Evolutionary conservation across 2,113 vertebrate genomes (phyloP), one percentile per base, ranked within the genome.

Genomic region (Osmerus eperlanus): DNA sequence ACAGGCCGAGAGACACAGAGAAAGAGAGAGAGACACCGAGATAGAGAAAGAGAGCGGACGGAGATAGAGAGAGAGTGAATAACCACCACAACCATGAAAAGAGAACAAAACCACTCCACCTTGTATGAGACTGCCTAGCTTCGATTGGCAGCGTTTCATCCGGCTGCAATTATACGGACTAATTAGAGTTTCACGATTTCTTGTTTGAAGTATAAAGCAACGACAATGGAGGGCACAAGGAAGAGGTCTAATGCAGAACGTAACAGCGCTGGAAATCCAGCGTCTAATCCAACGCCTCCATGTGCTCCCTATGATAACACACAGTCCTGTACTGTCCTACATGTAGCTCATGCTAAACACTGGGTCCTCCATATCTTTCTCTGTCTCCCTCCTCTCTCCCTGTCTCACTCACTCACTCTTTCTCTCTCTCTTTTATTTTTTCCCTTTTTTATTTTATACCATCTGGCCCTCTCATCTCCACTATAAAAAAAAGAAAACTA

Each of bases 401-500:
- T 65, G 65, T 80, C 68, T 86, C 79, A 88, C 78, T 76, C 71
- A 52, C 54, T 76, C 51, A 47, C 75, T 76, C 51, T 68, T 41
- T 54, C 18, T 51, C 63, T 1, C 21, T 23, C 21, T 66, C 41
- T 68, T 79, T 83, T 78, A 83, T 86, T 75, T 70, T 54, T 72
- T 36, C n/a, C 86, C 82, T 95, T 96, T 96, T 95, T 92, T 95
- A 94, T 95, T 96, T 96, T 92, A 94, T 96, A 94, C 94, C 96
- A 97, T 97, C 96, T 98, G 96, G 95, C 94, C 95, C 93, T 93
- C 94, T 92, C 93, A 91, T 93, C 94, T 97, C 92, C 91, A 89
- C 91, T 92, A 93, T 95, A 95, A 95, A 95, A 94, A 84, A 95
- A 94, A 93, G 94, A 95, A 97, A 97, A 95, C 95, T 95, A 96